Conservation (phyloP, 2,113 vertebrate species). For the Vidua chalybeata region DNA sequence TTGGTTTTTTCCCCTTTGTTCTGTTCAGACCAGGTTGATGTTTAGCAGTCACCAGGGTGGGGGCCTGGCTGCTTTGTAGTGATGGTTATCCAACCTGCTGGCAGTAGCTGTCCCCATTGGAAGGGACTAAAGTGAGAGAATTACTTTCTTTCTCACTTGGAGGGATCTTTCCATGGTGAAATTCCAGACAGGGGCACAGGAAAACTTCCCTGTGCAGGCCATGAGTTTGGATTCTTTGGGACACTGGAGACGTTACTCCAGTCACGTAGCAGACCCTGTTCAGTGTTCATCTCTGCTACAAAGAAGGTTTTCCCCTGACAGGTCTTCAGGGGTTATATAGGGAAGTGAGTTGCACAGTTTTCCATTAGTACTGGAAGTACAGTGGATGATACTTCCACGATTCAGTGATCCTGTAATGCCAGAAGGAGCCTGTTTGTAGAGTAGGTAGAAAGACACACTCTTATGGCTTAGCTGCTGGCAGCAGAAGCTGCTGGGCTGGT, state of each 20-base stretch:
- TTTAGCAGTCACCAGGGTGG: neutral
- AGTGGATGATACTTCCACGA: fast-evolving
- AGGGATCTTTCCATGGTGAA: neutral
- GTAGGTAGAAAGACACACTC: neutral
- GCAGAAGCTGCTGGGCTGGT: neutral
- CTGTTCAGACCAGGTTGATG: neutral
- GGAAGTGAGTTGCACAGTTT: neutral
- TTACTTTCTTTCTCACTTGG: neutral
- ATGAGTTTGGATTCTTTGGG: neutral
- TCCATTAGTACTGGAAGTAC: neutral
- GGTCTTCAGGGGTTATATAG: neutral
- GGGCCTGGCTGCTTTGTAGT: neutral
- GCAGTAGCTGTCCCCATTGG: neutral
- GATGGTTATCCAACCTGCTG: neutral
- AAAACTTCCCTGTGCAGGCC: neutral
- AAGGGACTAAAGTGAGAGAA: neutral
- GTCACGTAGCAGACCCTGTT: neutral
- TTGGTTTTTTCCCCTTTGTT: neutral
- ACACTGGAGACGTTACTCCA: neutral
- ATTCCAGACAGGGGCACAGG: neutral
- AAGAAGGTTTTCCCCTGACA: neutral
- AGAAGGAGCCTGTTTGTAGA: neutral
- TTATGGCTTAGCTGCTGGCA: neutral
- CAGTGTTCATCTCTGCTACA: neutral
- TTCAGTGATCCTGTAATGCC: neutral